Evolutionary conservation across 1,140 invertebrate genomes (phyloP), one percentile per base, ranked within the genome.

Genomic region (Caenorhabditis brenneri): DNA sequence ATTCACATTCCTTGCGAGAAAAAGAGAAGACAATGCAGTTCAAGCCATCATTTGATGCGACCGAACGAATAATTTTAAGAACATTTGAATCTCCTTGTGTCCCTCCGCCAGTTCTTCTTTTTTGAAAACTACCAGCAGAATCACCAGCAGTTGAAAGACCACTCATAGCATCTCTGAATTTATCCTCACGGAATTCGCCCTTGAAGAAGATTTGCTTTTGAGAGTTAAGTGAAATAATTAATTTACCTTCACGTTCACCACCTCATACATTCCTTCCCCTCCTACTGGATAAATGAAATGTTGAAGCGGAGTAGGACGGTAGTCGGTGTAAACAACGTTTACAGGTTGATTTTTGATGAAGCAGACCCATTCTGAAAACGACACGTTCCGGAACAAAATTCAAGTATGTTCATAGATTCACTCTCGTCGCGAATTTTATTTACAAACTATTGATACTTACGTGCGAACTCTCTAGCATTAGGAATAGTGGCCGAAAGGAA

Each of bases 401-500:
- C n/a, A n/a, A n/a, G n/a, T n/a, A n/a, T n/a, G n/a, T n/a, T n/a
- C n/a, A n/a, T n/a, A n/a, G n/a, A n/a, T n/a, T n/a, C n/a, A n/a
- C n/a, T n/a, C n/a, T n/a, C n/a, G n/a, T n/a, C n/a, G n/a, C n/a
- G n/a, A n/a, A n/a, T n/a, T n/a, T n/a, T 6, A 9, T 33, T 48
- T 74, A 33, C 65, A n/a, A n/a, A 53, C 48, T 12, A 81, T 29
- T 31, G 0, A n/a, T 33, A 55, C 82, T 31, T 31, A 87, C 87
- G 48, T 12, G 95, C 97, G 92, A 99, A 99, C 90, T 94, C 97
- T 24, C 95, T 93, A 5, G 97, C 97, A 92, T 99, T 99, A 7
- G 98, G 98, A 89, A 99, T 99, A 0, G 98, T 99, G 29, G 98
- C 98, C 33, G 97, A 99, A 0, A 99, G 93, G 91, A 99, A 99